Evolutionary conservation across 2,888 invertebrate genomes (phyloP).

Genomic region (Scelioninae gen. 1): DNA sequence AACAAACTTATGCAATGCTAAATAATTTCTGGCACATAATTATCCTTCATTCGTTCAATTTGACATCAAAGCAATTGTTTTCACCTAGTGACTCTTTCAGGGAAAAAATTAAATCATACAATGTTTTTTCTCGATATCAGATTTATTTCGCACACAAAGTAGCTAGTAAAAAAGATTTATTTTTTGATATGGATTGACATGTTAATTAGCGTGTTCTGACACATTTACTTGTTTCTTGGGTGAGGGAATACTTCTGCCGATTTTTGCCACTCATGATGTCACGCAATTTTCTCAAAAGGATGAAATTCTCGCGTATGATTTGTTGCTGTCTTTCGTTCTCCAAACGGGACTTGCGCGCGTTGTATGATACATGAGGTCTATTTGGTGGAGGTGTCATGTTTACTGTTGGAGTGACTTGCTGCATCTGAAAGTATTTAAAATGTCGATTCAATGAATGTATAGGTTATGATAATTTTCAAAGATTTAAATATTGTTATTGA

Average conservation of each 20-base stretch:
- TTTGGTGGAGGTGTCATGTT: conserved; percentile 78
- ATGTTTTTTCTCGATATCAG: conserved; percentile 15
- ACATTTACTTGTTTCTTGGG: conserved; percentile 76
- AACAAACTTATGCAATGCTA: conserved; percentile 19
- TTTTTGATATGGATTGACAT: no score
- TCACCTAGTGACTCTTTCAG: background rate
- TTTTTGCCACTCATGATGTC: conserved; percentile 80
- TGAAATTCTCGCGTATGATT: conserved; percentile 81
- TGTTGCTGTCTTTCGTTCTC: conserved; percentile 80
- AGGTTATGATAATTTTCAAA: no score
- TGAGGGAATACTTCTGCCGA: conserved; percentile 73
- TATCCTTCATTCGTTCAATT: background rate
- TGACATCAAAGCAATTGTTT: no score
- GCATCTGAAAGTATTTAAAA: conserved; percentile 74
- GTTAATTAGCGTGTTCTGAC: conserved; percentile 76
- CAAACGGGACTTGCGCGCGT: conserved; percentile 80
- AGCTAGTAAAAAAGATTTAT: background rate
- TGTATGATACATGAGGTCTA: conserved; percentile 78
- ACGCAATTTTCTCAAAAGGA: conserved; percentile 78
- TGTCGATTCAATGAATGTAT: no score
- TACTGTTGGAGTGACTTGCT: conserved; percentile 77
- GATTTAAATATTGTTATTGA: no score
- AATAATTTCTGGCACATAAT: conserved; percentile 28
- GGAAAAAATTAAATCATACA: conserved; percentile 17
- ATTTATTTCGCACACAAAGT: conserved; percentile 19